phyloP scores from a whole-genome alignment of 2,888 invertebrate genomes.

The Hermodice carunculata region DNA sequence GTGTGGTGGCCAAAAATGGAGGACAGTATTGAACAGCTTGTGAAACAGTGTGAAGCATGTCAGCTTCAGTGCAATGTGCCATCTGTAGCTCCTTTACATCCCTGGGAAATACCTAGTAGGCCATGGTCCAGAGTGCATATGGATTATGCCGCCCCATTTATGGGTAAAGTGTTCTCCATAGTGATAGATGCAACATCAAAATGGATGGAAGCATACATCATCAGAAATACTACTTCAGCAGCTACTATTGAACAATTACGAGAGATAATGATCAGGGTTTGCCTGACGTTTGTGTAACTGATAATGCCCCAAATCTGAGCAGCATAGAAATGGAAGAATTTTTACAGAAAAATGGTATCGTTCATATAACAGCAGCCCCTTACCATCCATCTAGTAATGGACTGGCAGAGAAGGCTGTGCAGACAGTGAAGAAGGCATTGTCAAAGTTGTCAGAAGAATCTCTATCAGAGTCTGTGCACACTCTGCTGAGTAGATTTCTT shows the following conservation, averaged over 20 bases:
- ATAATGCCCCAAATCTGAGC: constrained; percentile 46
- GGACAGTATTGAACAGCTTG: constrained; percentile 23
- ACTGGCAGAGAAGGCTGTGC: not conserved
- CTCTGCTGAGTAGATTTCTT: too few species aligned
- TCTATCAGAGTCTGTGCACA: too few species aligned
- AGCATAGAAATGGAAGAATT: constrained; percentile 38
- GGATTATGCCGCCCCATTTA: constrained; percentile 46
- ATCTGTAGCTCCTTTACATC: constrained; percentile 42
- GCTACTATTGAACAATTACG: constrained; percentile 35
- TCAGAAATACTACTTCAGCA: constrained; percentile 27
- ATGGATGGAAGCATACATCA: constrained; percentile 37
- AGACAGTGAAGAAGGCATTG: not conserved
- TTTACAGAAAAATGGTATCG: constrained; percentile 33
- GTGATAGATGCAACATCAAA: constrained; percentile 45
- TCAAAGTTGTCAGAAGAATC: too few species aligned
- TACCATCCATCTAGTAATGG: constrained; percentile 11
- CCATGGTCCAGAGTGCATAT: constrained; percentile 50
- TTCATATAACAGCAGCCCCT: constrained; percentile 13
- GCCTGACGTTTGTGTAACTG: constrained; percentile 38
- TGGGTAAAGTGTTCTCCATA: constrained; percentile 38
- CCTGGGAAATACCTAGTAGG: constrained; percentile 45
- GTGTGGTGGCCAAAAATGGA: constrained; percentile 47
- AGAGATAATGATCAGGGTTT: constrained; percentile 36
- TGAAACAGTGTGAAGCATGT: constrained; percentile 21
- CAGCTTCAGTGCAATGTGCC: constrained; percentile 24